Conservation (phyloP, 1,140 invertebrate genomes). For the Drosophila novamexicana region DNA sequence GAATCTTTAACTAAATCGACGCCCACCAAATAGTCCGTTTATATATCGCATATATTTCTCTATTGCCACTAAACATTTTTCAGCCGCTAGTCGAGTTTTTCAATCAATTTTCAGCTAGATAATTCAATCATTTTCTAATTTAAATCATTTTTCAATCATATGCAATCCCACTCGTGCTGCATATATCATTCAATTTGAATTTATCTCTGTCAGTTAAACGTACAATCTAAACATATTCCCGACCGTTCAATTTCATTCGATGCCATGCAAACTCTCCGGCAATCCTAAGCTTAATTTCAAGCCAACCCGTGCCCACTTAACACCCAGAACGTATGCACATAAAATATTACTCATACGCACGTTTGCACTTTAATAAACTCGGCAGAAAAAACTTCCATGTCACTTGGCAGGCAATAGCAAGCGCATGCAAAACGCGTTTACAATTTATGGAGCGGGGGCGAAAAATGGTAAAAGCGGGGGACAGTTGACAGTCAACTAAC, state of each 20-base stretch:
- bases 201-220: conserved; percentile 14
- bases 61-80: background rate
- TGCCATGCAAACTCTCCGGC: conserved; percentile 16
- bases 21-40: too few relatives aligned
- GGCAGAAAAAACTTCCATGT: conserved; percentile 34
- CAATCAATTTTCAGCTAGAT: conserved; percentile 5
- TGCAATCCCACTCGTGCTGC: background rate
- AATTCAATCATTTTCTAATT: conserved; percentile 18
- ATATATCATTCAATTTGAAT: conserved; percentile 17
- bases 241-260: conserved; percentile 23
- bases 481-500: conserved; percentile 10
- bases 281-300: conserved; percentile 30
- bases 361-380: conserved; percentile 47
- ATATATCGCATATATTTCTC: too few relatives aligned
- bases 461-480: background rate
- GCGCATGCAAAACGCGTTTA: conserved; percentile 38
- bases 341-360: conserved; percentile 53
- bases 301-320: conserved; percentile 2
- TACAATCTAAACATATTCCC: conserved; percentile 25
- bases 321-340: conserved; percentile 27
- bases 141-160: conserved; percentile 20
- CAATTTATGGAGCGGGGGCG: conserved; percentile 13
- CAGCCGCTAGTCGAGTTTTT: background rate
- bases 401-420: conserved; percentile 35
- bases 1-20: too few relatives aligned